A percentile compares a stretch with the other conserved stretches of the same genome.
Conservation (phyloP, 2,888 invertebrate species). For the Cancer borealis region DNA sequence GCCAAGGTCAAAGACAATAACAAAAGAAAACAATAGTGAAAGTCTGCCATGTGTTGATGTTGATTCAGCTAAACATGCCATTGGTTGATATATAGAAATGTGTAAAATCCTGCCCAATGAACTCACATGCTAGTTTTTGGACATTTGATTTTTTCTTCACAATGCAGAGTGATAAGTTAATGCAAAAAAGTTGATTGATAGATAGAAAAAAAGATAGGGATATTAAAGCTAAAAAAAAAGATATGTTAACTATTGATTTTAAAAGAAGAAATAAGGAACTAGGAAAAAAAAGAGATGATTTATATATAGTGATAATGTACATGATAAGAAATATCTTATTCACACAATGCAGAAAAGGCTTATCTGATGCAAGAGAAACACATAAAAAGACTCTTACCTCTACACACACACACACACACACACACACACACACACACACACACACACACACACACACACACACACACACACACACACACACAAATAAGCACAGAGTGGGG, state of each 20-base stretch:
- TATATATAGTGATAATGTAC: neutral
- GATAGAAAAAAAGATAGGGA: neutral
- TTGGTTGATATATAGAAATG: neutral
- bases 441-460: neutral
- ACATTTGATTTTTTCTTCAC: neutral
- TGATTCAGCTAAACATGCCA: neutral
- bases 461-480: neutral
- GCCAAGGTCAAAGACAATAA: neutral
- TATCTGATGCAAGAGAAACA: too few relatives aligned
- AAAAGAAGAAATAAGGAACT: neutral
- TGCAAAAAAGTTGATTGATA: neutral
- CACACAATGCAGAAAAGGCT: too few relatives aligned
- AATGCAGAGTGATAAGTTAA: neutral
- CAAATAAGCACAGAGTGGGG: neutral
- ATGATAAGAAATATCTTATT: neutral
- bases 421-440: slow-evolving; percentile 20
- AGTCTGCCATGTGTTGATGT: neutral
- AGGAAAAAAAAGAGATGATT: neutral
- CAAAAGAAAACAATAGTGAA: neutral
- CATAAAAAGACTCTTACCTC: too few relatives aligned
- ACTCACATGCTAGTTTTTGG: neutral
- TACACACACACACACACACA: neutral
- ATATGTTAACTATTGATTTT: neutral
- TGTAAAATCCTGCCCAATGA: neutral
- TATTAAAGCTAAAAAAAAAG: neutral